A percentile compares a stretch with the other conserved stretches of the same genome.
Conservation (phyloP, 2,113 vertebrate genomes). For the Herpailurus yagouaroundi region DNA sequence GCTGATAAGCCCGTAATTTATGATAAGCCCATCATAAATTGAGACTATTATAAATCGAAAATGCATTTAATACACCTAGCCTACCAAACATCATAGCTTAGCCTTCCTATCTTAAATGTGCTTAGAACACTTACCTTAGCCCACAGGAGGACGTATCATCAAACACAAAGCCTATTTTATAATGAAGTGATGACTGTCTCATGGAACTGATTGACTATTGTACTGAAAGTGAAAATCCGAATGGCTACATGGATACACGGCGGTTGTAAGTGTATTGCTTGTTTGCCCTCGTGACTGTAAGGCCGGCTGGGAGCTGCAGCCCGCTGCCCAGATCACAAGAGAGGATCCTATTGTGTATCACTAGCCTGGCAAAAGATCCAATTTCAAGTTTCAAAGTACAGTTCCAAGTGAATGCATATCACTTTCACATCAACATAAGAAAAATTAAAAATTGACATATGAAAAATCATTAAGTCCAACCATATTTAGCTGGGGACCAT, state of each 20-base stretch:
- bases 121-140: neutral
- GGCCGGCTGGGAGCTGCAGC: neutral
- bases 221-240: neutral
- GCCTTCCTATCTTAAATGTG: neutral
- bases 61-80: neutral
- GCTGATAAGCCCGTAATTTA: neutral
- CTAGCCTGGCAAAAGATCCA: neutral
- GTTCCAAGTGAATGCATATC: neutral
- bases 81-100: neutral
- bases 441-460: neutral
- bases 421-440: neutral
- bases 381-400: neutral
- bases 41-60: neutral
- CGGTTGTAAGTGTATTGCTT: neutral
- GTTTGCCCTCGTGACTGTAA: neutral
- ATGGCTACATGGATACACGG: neutral
- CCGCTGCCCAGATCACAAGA: neutral
- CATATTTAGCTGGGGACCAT: neutral
- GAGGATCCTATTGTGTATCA: neutral
- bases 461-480: neutral
- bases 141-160: neutral
- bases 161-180: neutral
- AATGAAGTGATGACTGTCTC: neutral
- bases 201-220: neutral
- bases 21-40: neutral